Evolutionary conservation across 2,113 vertebrate genomes (phyloP), one percentile per base, ranked within the genome.

Genomic region (Paraplagusia blochii): DNA sequence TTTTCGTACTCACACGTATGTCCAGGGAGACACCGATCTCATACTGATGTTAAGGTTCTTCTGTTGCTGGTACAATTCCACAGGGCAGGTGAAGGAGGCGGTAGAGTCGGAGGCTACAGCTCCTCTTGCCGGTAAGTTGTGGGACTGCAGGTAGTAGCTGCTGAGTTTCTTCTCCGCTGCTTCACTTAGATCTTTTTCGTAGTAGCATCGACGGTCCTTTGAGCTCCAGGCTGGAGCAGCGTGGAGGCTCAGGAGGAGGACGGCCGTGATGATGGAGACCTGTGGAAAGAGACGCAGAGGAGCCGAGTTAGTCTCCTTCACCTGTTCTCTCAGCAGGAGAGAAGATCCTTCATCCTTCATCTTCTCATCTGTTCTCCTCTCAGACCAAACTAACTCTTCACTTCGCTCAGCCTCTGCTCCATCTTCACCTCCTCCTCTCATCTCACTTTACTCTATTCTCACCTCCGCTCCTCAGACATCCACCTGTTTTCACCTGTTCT

Each of bases 21-120:
- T 72, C 95, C 95, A 95, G 0, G 94, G 95, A 0, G 95, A 94
- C 81, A 95, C 87, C 55, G 95, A 94, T 10, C 94, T 83, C 46
- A 86, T 68, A 1, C 67, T 76, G 8, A 34, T 0, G 7, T 47
- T 1, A n/a, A 7, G 58, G 0, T 0, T 76, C 67, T n/a, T 4
- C 35, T 2, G 59, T 0, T 66, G n/a, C 0, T 34, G 0, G 35
- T 69, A 81, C 0, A 69, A 46, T 0, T 33, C 29, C 50, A 76
- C 39, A 22, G 67, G 90, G 80, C 43, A 79, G 11, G 38, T 12
- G 38, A 13, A 40, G 0, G 13, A 5, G 7, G 0, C 0, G 0
- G 43, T 1, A 1, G 56, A 3, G 39, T 9, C 40, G 0, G 4
- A 40, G 38, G 10, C 38, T 40, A 7, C 0, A n/a, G 4, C 3